Percentiles rank a stretch among this genome's conserved stretches.
These are phyloP conservation scores for Parthenolecanium corni DNA, from an alignment of 2,888 invertebrate species.

Conservation along the genomic window DNA sequence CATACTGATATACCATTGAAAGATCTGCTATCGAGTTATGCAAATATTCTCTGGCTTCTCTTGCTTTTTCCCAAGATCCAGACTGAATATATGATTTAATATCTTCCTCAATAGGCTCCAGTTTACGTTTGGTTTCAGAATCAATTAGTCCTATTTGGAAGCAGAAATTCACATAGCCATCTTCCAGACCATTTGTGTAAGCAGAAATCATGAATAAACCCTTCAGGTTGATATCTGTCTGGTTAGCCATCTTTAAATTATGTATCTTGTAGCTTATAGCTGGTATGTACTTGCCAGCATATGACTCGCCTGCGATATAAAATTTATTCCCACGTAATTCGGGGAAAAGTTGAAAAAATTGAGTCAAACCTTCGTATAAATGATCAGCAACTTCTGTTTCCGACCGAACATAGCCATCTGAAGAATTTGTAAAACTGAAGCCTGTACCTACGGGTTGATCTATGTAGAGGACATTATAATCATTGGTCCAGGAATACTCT, in stretches of 20 bases:
- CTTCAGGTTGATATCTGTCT: constrained; percentile 46
- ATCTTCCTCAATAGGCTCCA: constrained; percentile 31
- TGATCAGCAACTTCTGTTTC: constrained; percentile 69
- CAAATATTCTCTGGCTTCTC: no score
- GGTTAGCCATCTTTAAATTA: constrained; percentile 47
- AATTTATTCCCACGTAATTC: constrained; percentile 62
- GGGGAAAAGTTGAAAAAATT: constrained; percentile 75
- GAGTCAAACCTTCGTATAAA: constrained; percentile 60
- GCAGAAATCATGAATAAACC: constrained; percentile 61
- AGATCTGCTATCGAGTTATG: no score
- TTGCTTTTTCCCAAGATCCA: no score
- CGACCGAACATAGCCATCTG: constrained; percentile 63
- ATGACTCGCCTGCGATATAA: constrained; percentile 81
- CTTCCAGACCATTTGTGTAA: constrained; percentile 72
- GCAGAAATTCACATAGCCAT: constrained; percentile 66
- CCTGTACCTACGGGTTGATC: constrained; percentile 91
- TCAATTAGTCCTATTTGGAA: constrained; percentile 53
- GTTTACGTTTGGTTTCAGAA: constrained; percentile 32
- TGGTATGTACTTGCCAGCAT: constrained; percentile 71
- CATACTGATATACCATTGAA: no score
- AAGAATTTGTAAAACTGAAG: constrained; percentile 71
- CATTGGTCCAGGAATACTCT: constrained; percentile 65
- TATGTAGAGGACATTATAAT: constrained; percentile 72
- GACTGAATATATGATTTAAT: constrained; percentile 34
- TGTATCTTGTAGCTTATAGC: constrained; percentile 63